Evolutionary conservation across 2,797 vertebrate genomes (phyloP), one percentile per base, ranked within the genome.

Genomic region (Xiphorhynchus erythropygius): DNA sequence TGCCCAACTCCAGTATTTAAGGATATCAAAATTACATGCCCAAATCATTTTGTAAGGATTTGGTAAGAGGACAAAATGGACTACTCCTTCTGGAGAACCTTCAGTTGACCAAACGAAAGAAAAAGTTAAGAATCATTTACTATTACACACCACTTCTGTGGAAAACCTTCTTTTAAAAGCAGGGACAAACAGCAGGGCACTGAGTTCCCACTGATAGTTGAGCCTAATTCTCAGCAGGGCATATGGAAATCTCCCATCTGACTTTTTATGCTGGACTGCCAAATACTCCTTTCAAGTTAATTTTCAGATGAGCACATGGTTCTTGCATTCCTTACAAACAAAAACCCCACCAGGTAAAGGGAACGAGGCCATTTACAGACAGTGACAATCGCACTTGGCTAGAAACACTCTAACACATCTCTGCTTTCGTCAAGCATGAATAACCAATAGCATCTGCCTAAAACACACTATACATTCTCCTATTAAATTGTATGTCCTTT

Each of bases 171-270:
- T 62, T 74, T 55, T 41, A 77, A 73, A 44, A 50, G n/a, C 50
- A 68, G 60, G 73, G 49, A 56, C 39, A 78, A 92, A 78, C 8
- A 49, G 65, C 76, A 94, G 57, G 73, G 50, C 65, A 84, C 62
- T 0, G 3, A 79, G 55, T 7, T 81, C 62, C 65, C 57, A 59
- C 69, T 35, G 35, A 49, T 12, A 16, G 27, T 44, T 0, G 0
- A 89, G 65, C 35, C 55, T 70, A 60, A 69, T 46, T 88, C 94
- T 85, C 91, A 91, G 57, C 53, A 59, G 71, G 52, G 25, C 42
- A 49, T 39, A 49, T 33, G 63, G 35, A 89, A 94, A 74, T 74
- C 62, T 78, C 87, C 52, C 69, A 44, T 14, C 46, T 5, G 42
- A 84, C 25, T 75, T 86, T 13, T 84, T 47, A 74, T 0, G 4